Conservation (phyloP, 2,797 vertebrate species). For the Falco novaeseelandiae region DNA sequence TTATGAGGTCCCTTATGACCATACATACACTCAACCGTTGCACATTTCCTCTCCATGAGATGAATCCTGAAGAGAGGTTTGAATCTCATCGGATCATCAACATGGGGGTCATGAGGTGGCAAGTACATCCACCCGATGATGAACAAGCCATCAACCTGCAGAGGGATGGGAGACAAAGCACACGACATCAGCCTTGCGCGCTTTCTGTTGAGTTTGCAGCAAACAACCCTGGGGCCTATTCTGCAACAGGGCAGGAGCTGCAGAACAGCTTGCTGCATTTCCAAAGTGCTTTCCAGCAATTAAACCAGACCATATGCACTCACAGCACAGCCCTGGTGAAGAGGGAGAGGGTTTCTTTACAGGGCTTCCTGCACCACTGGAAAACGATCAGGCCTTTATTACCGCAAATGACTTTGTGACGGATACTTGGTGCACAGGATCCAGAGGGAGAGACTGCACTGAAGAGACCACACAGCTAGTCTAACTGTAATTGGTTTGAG, state of each 20-base stretch:
- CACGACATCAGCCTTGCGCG: rapidly evolving
- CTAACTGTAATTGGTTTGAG: neutral
- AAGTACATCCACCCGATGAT: conserved; percentile 99
- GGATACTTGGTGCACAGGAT: neutral
- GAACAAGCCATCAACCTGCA: conserved; percentile 93
- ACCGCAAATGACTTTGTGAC: conserved; percentile 1
- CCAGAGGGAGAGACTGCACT: neutral
- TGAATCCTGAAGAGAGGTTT: conserved; percentile 95
- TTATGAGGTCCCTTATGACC: conserved; percentile 97
- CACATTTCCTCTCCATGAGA: conserved; percentile 90
- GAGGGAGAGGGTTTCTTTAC: neutral
- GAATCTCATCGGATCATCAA: conserved; percentile 95
- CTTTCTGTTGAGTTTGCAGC: neutral
- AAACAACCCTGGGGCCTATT: neutral
- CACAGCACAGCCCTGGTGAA: neutral
- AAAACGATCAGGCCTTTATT: conserved; percentile 16
- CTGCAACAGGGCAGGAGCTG: neutral
- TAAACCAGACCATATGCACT: conserved; percentile 3
- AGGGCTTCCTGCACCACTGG: conserved; percentile 20
- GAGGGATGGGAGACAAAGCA: neutral
- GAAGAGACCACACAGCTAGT: conserved; percentile 32
- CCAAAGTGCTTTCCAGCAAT: conserved; percentile 12
- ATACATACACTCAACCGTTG: conserved; percentile 97
- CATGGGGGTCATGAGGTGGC: conserved; percentile 95
- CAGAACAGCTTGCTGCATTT: neutral